Conservation (phyloP, 1,140 invertebrate genomes). For the Drosophila tropicalis region DNA sequence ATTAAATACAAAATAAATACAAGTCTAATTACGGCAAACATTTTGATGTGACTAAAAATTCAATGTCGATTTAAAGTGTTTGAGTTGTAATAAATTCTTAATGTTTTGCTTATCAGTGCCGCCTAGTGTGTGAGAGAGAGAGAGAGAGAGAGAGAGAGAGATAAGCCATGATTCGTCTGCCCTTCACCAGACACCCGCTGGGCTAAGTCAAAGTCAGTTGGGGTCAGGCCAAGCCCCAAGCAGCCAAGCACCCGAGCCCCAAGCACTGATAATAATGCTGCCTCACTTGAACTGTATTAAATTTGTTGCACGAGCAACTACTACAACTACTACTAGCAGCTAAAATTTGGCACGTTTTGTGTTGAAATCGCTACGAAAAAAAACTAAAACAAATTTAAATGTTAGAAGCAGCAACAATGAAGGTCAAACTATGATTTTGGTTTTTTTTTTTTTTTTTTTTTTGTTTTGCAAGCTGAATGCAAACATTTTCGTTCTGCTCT, state of each 20-base stretch:
- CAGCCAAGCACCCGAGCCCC: constrained; percentile 1
- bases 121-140: too few relatives aligned
- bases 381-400: constrained; percentile 72
- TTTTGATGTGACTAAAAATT: neutral
- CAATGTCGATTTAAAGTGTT: neutral
- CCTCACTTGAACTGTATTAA: constrained; percentile 66
- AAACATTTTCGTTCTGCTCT: constrained; percentile 39
- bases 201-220: constrained; percentile 32
- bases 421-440: constrained; percentile 60
- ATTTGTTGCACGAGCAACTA: constrained; percentile 68
- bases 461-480: too few relatives aligned
- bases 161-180: constrained; percentile 14
- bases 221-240: constrained; percentile 21
- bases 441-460: constrained; percentile 26
- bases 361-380: constrained; percentile 70
- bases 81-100: neutral
- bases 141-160: neutral
- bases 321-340: constrained; percentile 50
- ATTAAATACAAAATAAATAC: neutral
- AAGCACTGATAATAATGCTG: constrained; percentile 8
- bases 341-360: constrained; percentile 72
- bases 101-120: constrained; percentile 1
- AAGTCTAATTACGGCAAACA: neutral
- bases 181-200: constrained; percentile 36
- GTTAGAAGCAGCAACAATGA: constrained; percentile 71